Percentiles rank a stretch among this genome's conserved stretches.
Evolutionary conservation across 2,797 vertebrate species (phyloP).

Genomic region (Ctenopoma multispine): DNA sequence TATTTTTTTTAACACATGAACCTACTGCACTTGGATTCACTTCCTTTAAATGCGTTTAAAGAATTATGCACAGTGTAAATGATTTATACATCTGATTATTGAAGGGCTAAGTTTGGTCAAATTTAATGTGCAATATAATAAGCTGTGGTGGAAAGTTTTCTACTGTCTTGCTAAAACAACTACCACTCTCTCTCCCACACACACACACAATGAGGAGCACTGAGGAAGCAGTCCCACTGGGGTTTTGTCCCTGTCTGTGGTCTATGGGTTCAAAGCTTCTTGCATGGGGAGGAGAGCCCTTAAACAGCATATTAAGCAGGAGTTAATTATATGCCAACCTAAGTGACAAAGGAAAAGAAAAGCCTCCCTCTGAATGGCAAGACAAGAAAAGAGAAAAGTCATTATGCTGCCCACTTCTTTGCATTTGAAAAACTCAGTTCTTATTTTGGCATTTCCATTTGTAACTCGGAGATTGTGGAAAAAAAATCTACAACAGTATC

Average conservation of each 20-base stretch:
- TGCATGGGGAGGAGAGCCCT: conserved; percentile 84
- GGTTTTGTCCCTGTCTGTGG: conserved; percentile 83
- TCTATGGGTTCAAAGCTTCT: conserved; percentile 86
- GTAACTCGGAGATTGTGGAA: conserved; percentile 74
- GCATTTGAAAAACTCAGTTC: conserved; percentile 86
- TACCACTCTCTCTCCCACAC: conserved; percentile 40
- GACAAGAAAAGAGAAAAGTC: conserved; percentile 86
- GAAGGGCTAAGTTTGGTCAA: not conserved
- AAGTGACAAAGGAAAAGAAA: conserved; percentile 86
- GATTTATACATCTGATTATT: not conserved
- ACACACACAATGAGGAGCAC: conserved; percentile 49
- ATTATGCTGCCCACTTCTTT: conserved; percentile 86
- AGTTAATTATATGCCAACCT: conserved; percentile 90
- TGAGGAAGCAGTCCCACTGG: conserved; percentile 82
- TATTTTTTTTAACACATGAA: conserved; percentile 1
- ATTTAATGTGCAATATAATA: conserved; percentile 1
- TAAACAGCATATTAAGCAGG: conserved; percentile 90
- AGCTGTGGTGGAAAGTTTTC: not conserved
- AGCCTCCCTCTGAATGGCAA: conserved; percentile 83
- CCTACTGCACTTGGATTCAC: not conserved
- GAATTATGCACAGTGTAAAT: not conserved
- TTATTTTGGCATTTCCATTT: conserved; percentile 86
- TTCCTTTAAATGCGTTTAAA: not conserved
- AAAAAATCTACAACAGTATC: conserved; percentile 38
- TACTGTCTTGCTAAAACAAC: conserved; percentile 25